Evolutionary conservation across 2,797 vertebrate genomes (phyloP), one percentile per base, ranked within the genome.

Genomic region (Dallia pectoralis): DNA sequence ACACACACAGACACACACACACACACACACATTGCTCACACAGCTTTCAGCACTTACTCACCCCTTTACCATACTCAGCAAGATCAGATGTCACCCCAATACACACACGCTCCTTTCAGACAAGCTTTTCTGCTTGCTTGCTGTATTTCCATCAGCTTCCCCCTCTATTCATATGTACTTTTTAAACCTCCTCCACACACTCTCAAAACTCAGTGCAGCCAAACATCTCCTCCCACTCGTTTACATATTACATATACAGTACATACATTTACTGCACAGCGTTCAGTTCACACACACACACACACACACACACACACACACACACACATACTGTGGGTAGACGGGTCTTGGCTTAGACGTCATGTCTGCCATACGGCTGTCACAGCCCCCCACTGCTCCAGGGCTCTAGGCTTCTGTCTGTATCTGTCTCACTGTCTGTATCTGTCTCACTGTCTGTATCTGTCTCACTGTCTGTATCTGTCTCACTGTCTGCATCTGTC

Each of bases 61-160:
- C 36, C 84, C 83, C 85, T 89, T 87, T 82, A 86, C 81, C 84
- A 86, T 85, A 86, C 86, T 90, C 87, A 88, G 89, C 87, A 86
- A 87, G 86, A 90, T 88, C 88, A 87, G 86, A 90, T 89, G 87
- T 90, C 87, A 88, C 76, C 81, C 81, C 80, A 59, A 84, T 86
- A 87, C 85, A 89, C 88, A 87, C 77, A 79, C 72, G 29, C 59
- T 48, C 59, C 61, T 29, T 29, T 29, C 32, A 70, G 18, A 32
- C 30, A 85, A 76, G 25, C 30, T 40, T 56, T 40, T 62, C 62
- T 44, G 44, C 56, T 25, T 77, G 81, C 71, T 79, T 81, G 79
- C 85, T 81, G 84, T 87, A 84, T 87, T 89, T 89, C 88, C 86
- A 85, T 86, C 81, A 87, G 80, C 80, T 84, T 66, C 86, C 78